Percentiles rank a stretch among this genome's conserved stretches.
Evolutionary conservation across 1,140 invertebrate genomes (phyloP).

Genomic region (Diorhabda sublineata): DNA sequence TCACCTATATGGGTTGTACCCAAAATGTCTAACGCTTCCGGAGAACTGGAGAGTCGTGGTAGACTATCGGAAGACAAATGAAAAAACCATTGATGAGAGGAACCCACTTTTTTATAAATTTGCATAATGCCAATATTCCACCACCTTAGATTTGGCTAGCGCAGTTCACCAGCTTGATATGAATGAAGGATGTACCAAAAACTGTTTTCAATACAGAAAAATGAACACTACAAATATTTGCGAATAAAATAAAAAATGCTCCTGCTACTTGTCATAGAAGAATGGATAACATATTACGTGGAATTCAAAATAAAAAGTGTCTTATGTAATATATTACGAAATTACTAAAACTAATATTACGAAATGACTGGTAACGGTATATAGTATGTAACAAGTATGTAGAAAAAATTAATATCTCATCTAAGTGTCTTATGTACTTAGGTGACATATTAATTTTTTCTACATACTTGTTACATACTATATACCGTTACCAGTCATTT

Average conservation of each 20-base stretch:
- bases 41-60: conserved; percentile 43
- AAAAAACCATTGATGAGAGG: conserved; percentile 36
- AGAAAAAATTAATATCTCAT: too few species aligned
- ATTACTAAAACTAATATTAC: too few species aligned
- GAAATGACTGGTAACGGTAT: too few species aligned
- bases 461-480: too few species aligned
- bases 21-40: conserved; percentile 33
- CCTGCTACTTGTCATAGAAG: conserved; percentile 32
- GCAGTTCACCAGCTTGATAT: conserved; percentile 53
- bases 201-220: conserved; percentile 45
- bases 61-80: conserved; percentile 39
- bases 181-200: conserved; percentile 41
- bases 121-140: conserved; percentile 42
- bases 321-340: too few species aligned
- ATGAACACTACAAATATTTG: conserved; percentile 42
- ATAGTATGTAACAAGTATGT: too few species aligned
- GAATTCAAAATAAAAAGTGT: too few species aligned
- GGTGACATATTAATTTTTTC: too few species aligned
- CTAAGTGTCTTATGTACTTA: too few species aligned
- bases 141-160: conserved; percentile 45
- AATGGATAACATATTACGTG: too few species aligned
- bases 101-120: conserved; percentile 49
- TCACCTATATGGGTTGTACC: conserved; percentile 23
- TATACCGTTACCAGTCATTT: too few species aligned
- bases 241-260: conserved; percentile 45